These are phyloP conservation scores for Tachina grossa DNA, from an alignment of 2,888 invertebrate genomes.

Conservation along the genomic window DNA sequence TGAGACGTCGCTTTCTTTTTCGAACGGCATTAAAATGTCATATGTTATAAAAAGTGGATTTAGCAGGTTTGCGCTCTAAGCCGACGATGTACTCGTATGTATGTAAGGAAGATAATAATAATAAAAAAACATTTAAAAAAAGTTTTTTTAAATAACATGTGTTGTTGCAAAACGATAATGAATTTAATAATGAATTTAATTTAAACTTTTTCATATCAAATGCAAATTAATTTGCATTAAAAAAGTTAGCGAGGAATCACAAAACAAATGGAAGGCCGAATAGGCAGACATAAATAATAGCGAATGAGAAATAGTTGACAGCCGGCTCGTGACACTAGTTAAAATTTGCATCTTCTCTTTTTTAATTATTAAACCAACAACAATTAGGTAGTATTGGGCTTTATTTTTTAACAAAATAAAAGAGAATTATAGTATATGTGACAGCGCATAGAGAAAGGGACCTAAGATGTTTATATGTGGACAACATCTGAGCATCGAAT, in stretches of 20 bases:
- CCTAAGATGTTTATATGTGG: too few species aligned
- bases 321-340: neutral
- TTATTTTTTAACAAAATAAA: conserved; percentile 12
- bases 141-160: conserved; percentile 29
- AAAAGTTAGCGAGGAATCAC: neutral
- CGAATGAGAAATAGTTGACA: conserved; percentile 4
- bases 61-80: too few species aligned
- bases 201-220: conserved; percentile 54
- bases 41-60: too few species aligned
- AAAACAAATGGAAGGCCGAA: conserved; percentile 20
- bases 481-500: too few species aligned
- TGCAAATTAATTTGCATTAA: conserved; percentile 59
- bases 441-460: too few species aligned
- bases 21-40: too few species aligned
- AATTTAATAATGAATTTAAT: conserved; percentile 61
- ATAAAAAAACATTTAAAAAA: conserved; percentile 10
- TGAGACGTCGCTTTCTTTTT: too few species aligned
- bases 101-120: conserved; percentile 19
- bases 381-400: neutral
- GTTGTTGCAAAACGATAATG: conserved; percentile 49
- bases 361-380: conserved; percentile 4
- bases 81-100: too few species aligned
- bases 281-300: conserved; percentile 16
- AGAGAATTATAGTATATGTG: too few species aligned
- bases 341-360: conserved; percentile 12